Percentiles rank a stretch among this genome's conserved stretches.
phyloP scores from a whole-genome alignment of 2,113 vertebrate genomes.

The Oreotrochilus melanogaster region DNA sequence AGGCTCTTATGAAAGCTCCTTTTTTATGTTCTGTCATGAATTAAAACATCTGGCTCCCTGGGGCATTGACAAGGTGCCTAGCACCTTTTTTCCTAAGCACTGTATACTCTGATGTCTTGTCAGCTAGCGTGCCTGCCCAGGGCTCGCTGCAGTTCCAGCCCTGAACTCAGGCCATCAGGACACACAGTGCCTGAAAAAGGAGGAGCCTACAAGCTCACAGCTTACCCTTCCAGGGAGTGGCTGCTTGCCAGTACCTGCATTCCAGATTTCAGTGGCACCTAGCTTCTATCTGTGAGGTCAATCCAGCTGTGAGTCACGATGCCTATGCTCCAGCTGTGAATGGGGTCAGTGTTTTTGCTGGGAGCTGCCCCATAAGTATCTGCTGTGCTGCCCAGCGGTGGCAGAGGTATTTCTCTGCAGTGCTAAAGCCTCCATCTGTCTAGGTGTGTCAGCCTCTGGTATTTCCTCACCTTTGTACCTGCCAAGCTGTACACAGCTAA shows the following conservation, averaged over 20 bases:
- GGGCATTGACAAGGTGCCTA: conserved; percentile 38
- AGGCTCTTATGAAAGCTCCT: conserved; percentile 49
- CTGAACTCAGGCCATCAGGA: conserved; percentile 28
- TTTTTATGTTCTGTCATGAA: conserved; percentile 45
- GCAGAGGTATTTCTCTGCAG: conserved; percentile 19
- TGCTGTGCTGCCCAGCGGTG: conserved; percentile 1
- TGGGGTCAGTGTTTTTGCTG: conserved; percentile 39
- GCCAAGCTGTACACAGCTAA: conserved; percentile 11
- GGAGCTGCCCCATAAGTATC: conserved; percentile 22
- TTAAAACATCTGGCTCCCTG: conserved; percentile 18
- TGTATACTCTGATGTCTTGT: not conserved
- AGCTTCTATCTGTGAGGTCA: conserved; percentile 34
- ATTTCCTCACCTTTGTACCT: conserved; percentile 62
- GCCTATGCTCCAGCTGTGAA: conserved; percentile 43
- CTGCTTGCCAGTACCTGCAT: conserved; percentile 60
- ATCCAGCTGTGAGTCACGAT: not conserved
- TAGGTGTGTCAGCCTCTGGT: conserved; percentile 43
- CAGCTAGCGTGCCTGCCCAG: not conserved
- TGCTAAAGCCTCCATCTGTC: not conserved
- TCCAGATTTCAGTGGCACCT: conserved; percentile 47
- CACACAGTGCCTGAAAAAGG: not conserved
- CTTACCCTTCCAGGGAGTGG: conserved; percentile 3
- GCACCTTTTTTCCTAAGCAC: conserved; percentile 12
- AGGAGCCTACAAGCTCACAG: not conserved
- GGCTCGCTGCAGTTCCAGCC: not conserved